A percentile compares a stretch with the other conserved stretches of the same genome.
phyloP scores from a whole-genome alignment of 1,140 invertebrate genomes.

The Pseudobourletiella spinata region DNA sequence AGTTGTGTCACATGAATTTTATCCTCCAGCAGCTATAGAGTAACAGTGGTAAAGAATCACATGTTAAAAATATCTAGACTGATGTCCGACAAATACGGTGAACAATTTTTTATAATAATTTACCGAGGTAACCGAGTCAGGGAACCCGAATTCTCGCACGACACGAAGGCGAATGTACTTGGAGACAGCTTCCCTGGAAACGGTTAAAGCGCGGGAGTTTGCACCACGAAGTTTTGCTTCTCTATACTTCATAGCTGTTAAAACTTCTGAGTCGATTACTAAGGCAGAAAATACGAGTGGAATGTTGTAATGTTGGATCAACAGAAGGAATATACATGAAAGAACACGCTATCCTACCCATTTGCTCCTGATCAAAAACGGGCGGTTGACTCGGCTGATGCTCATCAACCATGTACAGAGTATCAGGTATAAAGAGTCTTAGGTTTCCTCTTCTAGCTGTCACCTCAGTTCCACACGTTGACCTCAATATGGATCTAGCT shows the following conservation, averaged over 20 bases:
- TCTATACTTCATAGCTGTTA: constrained; percentile 73
- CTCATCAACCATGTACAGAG: constrained; percentile 8
- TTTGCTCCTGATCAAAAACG: neutral
- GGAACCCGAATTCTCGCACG: constrained; percentile 86
- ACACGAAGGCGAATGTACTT: constrained; percentile 73
- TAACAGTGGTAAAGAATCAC: neutral
- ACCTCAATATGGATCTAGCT: constrained; percentile 32
- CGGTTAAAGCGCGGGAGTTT: constrained; percentile 36
- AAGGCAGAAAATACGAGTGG: no score
- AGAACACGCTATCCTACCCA: no score
- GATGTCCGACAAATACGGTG: neutral
- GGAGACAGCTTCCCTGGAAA: constrained; percentile 18
- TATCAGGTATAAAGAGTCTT: constrained; percentile 1
- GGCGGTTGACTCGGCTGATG: neutral
- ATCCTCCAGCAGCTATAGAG: neutral
- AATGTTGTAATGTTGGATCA: no score
- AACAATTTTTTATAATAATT: neutral
- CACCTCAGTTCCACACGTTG: neutral
- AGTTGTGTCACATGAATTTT: neutral
- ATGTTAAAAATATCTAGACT: neutral
- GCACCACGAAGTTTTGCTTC: constrained; percentile 72
- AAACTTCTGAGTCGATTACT: constrained; percentile 64
- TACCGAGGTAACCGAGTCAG: constrained; percentile 79
- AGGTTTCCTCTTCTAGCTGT: constrained; percentile 3
- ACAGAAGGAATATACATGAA: no score